Evolutionary conservation across 2,113 vertebrate genomes (phyloP).

Genomic region (Rhinoderma darwinii): DNA sequence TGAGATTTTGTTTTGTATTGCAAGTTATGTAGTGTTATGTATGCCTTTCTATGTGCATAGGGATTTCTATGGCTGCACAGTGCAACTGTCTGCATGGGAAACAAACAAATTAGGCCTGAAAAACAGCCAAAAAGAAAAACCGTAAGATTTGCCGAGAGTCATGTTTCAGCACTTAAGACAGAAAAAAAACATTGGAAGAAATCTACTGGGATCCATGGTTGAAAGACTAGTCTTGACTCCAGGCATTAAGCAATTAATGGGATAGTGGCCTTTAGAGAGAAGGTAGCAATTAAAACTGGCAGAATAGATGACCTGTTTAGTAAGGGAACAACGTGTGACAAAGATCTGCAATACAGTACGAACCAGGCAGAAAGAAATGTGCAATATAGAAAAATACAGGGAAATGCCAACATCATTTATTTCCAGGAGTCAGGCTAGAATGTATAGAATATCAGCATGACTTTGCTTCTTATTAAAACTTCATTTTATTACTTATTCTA

Average conservation of each 20-base stretch:
- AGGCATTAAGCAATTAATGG: constrained; percentile 54
- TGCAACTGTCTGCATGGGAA: background rate
- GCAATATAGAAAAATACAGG: background rate
- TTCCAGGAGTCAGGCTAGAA: background rate
- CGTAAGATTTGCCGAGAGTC: constrained; percentile 20
- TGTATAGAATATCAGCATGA: background rate
- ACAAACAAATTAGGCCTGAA: constrained; percentile 38
- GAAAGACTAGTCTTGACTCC: constrained; percentile 44
- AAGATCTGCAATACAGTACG: constrained; percentile 28
- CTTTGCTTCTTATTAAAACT: background rate
- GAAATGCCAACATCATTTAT: constrained; percentile 11
- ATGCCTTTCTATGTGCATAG: background rate
- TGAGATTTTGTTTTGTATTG: background rate
- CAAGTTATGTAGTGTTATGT: background rate
- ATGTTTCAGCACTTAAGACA: constrained; percentile 46
- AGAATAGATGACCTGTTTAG: constrained; percentile 50
- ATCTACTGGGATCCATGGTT: constrained; percentile 28
- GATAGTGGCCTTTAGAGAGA: constrained; percentile 44
- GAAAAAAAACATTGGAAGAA: constrained; percentile 6
- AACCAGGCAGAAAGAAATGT: constrained; percentile 12
- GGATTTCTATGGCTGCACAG: background rate
- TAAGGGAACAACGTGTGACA: constrained; percentile 34
- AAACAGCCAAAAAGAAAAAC: constrained; percentile 28
- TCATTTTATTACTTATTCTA: background rate
- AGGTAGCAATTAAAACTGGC: constrained; percentile 51